These are phyloP conservation scores for Microplitis demolitor DNA, from an alignment of 1,140 invertebrate genomes.

Conservation along the genomic window DNA sequence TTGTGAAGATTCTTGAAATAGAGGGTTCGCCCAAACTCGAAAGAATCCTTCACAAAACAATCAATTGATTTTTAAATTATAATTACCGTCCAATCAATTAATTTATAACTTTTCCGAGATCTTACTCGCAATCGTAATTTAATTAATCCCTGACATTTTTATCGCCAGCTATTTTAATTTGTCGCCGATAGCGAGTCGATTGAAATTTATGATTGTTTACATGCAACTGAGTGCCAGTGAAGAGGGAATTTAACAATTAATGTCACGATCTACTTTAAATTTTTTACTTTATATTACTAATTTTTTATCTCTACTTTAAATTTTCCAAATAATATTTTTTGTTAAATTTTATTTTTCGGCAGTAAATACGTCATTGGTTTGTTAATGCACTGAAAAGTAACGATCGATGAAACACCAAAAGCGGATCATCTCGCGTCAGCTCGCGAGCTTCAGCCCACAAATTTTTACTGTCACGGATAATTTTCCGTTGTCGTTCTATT, in stretches of 20 bases:
- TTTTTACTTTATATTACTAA: too few species aligned
- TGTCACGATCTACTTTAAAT: not conserved
- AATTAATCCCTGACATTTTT: constrained; percentile 2
- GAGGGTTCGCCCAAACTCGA: not conserved
- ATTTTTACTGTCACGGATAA: constrained; percentile 3
- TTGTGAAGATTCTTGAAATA: not conserved
- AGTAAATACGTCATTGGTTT: not conserved
- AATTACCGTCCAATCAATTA: not conserved
- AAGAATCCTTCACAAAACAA: not conserved
- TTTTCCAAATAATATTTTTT: not conserved
- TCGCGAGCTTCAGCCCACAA: constrained; percentile 12
- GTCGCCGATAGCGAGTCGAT: not conserved
- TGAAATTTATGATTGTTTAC: constrained; percentile 10
- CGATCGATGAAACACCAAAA: constrained; percentile 8
- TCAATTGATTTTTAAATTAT: not conserved
- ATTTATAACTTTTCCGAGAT: not conserved
- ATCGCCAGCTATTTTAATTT: not conserved
- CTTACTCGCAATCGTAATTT: not conserved
- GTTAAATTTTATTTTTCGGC: not conserved
- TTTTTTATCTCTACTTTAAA: not conserved
- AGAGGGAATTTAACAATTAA: not conserved
- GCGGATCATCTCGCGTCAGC: constrained; percentile 18
- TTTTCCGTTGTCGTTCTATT: not conserved
- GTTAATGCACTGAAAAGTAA: constrained; percentile 1
- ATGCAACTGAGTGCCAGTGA: not conserved